Evolutionary conservation across 2,888 invertebrate species (phyloP).

Genomic region (Pycnomerus fuliginosus): DNA sequence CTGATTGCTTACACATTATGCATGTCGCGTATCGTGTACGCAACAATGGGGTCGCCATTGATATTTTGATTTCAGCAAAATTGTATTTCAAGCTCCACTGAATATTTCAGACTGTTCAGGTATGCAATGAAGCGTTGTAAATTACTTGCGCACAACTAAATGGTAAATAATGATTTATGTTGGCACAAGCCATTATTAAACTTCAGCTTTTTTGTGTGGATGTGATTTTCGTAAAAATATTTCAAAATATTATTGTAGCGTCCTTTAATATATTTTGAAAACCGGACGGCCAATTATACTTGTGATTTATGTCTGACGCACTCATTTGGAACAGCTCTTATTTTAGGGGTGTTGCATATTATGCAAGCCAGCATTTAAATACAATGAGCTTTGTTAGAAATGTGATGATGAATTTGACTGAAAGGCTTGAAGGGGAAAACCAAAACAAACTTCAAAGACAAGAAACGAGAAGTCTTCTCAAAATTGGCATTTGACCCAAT

Average conservation of each 20-base stretch:
- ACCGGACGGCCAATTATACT: constrained; percentile 5
- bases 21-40: constrained; percentile 48
- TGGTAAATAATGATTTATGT: constrained; percentile 27
- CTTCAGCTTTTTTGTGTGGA: too few relatives aligned
- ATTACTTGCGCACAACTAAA: constrained; percentile 29
- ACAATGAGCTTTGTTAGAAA: constrained; percentile 3
- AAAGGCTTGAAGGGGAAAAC: not conserved
- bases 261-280: too few relatives aligned
- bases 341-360: too few relatives aligned
- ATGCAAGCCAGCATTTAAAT: too few relatives aligned
- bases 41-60: constrained; percentile 34
- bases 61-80: constrained; percentile 34
- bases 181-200: not conserved
- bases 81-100: constrained; percentile 36
- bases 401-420: not conserved
- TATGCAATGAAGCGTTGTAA: constrained; percentile 34
- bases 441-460: not conserved
- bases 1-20: constrained; percentile 55
- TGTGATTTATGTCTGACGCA: constrained; percentile 10
- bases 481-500: too few relatives aligned
- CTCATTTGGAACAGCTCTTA: too few relatives aligned
- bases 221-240: constrained; percentile 9
- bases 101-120: constrained; percentile 34
- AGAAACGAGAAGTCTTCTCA: constrained; percentile 1
- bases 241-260: constrained; percentile 2